Evolutionary conservation across 2,113 vertebrate species (phyloP).

Genomic region (Oryzias celebensis): DNA sequence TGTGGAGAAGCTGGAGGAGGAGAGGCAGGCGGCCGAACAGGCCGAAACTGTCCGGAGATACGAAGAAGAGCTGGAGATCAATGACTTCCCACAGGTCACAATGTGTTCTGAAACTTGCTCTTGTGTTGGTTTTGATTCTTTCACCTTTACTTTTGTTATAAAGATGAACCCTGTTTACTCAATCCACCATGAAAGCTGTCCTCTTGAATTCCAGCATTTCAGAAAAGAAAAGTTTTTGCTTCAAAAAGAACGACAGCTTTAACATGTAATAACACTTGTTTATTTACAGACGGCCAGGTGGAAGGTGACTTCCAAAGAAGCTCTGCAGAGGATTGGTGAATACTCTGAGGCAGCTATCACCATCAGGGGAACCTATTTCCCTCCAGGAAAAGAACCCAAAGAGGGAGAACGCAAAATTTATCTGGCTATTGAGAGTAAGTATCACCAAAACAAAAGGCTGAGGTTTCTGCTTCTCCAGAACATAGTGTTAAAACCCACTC

Average conservation of each 20-base stretch:
- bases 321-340: constrained; percentile 96
- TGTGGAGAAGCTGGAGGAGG: constrained; percentile 97
- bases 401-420: constrained; percentile 98
- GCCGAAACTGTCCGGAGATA: constrained; percentile 96
- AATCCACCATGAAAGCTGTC: no score
- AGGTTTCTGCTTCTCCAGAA: no score
- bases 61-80: constrained; percentile 98
- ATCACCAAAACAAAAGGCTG: not conserved
- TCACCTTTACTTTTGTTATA: not conserved
- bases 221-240: no score
- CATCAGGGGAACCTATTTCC: constrained; percentile 97
- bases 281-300: constrained; percentile 89
- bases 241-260: no score
- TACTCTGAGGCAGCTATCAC: constrained; percentile 99
- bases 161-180: no score
- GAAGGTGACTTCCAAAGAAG: constrained; percentile 99
- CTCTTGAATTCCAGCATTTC: no score
- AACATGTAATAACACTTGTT: not conserved
- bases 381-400: constrained; percentile 97
- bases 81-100: constrained; percentile 96
- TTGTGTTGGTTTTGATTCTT: not conserved
- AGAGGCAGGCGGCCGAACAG: constrained; percentile 92
- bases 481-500: no score
- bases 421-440: constrained; percentile 97
- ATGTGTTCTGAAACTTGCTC: not conserved